Evolutionary conservation across 35 echinoderm and acorn worm genomes (phyloP), one percentile per base, ranked within the genome.

Genomic region (Ophiothrix spiculata): DNA sequence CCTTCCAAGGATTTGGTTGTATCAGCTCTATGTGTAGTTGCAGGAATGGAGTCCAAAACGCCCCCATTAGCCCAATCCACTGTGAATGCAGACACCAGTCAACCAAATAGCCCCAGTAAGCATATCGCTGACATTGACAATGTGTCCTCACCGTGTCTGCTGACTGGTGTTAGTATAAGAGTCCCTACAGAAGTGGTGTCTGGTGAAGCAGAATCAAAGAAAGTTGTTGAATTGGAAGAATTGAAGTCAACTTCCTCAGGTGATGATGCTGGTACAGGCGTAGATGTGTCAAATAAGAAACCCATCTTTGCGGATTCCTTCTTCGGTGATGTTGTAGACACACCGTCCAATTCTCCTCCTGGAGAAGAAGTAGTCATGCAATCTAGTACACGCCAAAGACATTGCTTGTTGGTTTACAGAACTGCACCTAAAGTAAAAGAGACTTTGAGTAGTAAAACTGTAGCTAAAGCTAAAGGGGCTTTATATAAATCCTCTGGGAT

Each of bases 141-240:
- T 56, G 13, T 83, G 17, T 64, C 80, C 42, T 40, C 41, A 37
- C 88, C 88, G 21, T 90, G 80, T 31, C 88, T 90, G 0, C 34
- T 90, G 17, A 74, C 88, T 29, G 88, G 80, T 46, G 74, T 90
- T 36, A 84, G 88, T 84, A 82, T 90, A 90, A 73, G 88, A 49
- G 76, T 41, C n/a, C 80, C 81, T 4, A 74, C 83, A 38, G 37
- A 74, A 60, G 25, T 23, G 8, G 28, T 4, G 14, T 36, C 35
- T 32, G 37, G 31, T 1, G 4, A 29, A 33, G 19, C 64, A 45
- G 63, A 37, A 29, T 73, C 63, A 84, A 10, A 81, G 14, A 81
- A 81, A 32, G 15, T 10, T 32, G 31, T 81, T 49, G 80, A 49
- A 1, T 0, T 81, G 21, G 80, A 81, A 32, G 40, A 56, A 35